A percentile compares a stretch with the other conserved stretches of the same genome.
Conservation (phyloP, 2,797 vertebrate species). For the Chelmon rostratus region DNA sequence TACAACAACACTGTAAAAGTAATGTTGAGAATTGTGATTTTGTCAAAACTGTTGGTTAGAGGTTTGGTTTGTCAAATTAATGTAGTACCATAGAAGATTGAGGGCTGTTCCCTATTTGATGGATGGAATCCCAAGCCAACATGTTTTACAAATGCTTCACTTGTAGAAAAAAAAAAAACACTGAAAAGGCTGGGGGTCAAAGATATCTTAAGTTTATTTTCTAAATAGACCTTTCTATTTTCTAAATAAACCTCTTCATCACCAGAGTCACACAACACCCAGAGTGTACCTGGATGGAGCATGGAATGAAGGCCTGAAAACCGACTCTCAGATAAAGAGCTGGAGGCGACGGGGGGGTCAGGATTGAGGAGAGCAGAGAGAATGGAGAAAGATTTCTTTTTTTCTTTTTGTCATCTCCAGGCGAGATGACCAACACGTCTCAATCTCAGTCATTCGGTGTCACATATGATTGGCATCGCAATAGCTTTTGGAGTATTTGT, state of each 20-base stretch:
- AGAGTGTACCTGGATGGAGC: conserved; percentile 22
- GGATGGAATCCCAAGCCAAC: not conserved
- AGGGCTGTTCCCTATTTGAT: not conserved
- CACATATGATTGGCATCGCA: conserved; percentile 48
- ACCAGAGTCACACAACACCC: conserved; percentile 38
- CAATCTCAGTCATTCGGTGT: conserved; percentile 54
- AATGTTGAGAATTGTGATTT: not conserved
- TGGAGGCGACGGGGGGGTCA: conserved; percentile 10
- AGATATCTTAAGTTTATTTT: not conserved
- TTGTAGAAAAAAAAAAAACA: not conserved
- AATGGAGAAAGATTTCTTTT: not conserved
- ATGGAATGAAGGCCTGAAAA: conserved; percentile 36
- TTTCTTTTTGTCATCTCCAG: conserved; percentile 2
- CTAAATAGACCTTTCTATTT: not conserved
- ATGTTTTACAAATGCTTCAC: conserved; percentile 3
- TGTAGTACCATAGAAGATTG: not conserved
- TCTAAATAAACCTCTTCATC: no score
- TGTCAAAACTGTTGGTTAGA: not conserved
- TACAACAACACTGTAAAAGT: not conserved
- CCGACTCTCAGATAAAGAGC: conserved; percentile 43
- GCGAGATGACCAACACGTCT: conserved; percentile 13
- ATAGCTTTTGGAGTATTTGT: not conserved
- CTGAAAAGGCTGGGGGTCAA: not conserved
- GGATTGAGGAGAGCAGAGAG: not conserved
- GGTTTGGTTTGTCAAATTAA: not conserved